phyloP scores from a whole-genome alignment of 2,888 invertebrate genomes.

The Athalia circularis region DNA sequence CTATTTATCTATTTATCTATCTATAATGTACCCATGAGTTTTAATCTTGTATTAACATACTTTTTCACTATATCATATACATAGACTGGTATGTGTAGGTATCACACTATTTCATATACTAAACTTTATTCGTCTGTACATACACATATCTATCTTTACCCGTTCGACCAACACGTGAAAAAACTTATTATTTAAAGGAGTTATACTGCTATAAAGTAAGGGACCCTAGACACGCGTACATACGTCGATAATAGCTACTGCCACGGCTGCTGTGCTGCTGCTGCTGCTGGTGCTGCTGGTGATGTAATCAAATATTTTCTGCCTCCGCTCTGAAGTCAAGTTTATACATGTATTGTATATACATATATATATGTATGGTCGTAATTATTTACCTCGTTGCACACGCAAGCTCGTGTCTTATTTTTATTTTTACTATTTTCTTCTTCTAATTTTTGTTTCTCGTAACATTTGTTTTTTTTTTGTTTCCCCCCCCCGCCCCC shows the following conservation, averaged over 20 bases:
- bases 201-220: too few species aligned
- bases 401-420: neutral
- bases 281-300: neutral
- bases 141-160: neutral
- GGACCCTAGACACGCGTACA: too few species aligned
- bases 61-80: neutral
- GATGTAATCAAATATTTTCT: constrained; percentile 27
- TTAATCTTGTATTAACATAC: neutral
- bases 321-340: neutral
- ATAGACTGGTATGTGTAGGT: neutral
- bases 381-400: constrained; percentile 13
- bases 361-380: neutral
- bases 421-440: neutral
- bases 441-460: neutral
- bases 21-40: too few species aligned
- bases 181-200: neutral
- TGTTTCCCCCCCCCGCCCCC: neutral
- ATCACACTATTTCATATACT: neutral
- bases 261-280: too few species aligned
- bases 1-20: neutral
- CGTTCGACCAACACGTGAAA: neutral
- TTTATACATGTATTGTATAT: neutral
- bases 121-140: neutral
- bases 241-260: too few species aligned
- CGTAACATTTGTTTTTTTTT: neutral